Evolutionary conservation across 92 coral and sea anemone species (phyloP), one percentile per base, ranked within the genome.

Genomic region (Epizoanthus scotinus): DNA sequence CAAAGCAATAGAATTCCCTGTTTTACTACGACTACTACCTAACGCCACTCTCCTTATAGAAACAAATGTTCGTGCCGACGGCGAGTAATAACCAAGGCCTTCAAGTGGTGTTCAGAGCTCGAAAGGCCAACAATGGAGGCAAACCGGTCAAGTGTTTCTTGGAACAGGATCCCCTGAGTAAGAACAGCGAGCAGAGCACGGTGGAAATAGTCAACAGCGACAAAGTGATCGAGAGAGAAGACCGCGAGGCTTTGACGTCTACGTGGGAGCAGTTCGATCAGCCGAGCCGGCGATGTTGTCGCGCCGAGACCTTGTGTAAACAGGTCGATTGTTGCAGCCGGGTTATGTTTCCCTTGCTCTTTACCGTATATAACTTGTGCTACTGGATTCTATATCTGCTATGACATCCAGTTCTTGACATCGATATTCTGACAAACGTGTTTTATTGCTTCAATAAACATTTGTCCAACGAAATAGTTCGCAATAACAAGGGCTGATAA

Each of bases 311-410:
- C 40, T 2, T 73, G 81, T 75, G 81, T 7, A 59, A 54, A 75
- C 21, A 13, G 26, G 58, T 75, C 17, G 81, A 75, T 44, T 67
- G 63, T 17, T 75, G 81, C 31, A 75, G 81, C 20, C 93, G 97
- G 15, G 72, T 88, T 0, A 49, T 87, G n/a, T 91, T 91, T 64
- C 97, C 97, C 6, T 38, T 89, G 53, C 71, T 83, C 71, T 91
- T 86, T 63, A 82, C 84, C 7, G 59, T 91, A 5, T 91, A 84
- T 70, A 87, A 85, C 53, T 63, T 87, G 8, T 84, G 82, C 40
- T 91, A 91, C 53, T 91, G 94, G 94, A 87, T 85, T 63, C 44
- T 75, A 54, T 90, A 90, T 69, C 20, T 86, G 29, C 22, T 59
- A 59, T 75, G 56, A 73, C 29, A 17, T 31, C 8, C 2, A 29